Evolutionary conservation across 2,888 invertebrate genomes (phyloP).

Genomic region (Diarsia mendica): DNA sequence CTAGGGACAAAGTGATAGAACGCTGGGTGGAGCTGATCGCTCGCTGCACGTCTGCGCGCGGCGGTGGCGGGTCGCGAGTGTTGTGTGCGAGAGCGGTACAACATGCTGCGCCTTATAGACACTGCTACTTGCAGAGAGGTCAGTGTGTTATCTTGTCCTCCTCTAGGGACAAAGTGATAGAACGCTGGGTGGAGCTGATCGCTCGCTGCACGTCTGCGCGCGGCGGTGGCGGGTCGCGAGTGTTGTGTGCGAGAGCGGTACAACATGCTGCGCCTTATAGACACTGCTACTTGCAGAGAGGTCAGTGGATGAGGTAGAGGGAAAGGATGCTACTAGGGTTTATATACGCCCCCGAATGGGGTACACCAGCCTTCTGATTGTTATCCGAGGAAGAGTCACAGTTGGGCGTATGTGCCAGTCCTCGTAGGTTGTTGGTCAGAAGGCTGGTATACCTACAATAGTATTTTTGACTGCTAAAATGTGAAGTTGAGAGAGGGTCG

Average conservation of each 20-base stretch:
- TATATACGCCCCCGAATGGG: background rate
- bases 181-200: constrained; percentile 91
- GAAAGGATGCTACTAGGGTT: background rate
- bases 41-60: constrained; percentile 88
- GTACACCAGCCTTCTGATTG: background rate
- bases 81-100: constrained; percentile 82
- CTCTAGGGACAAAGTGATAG: constrained; percentile 91
- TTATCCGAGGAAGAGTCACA: background rate
- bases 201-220: constrained; percentile 90
- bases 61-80: constrained; percentile 82
- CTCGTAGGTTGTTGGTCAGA: too few species aligned
- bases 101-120: constrained; percentile 88
- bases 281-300: constrained; percentile 92
- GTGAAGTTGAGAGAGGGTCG: too few species aligned
- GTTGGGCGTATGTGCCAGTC: background rate
- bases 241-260: constrained; percentile 83
- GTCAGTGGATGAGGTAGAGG: constrained; percentile 76
- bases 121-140: constrained; percentile 89
- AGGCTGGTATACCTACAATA: too few species aligned
- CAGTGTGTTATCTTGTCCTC: too few species aligned
- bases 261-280: constrained; percentile 87
- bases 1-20: constrained; percentile 91
- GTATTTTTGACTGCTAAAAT: too few species aligned
- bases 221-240: constrained; percentile 82
- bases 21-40: constrained; percentile 92